Conservation (phyloP, 64 coral and sea anemone species). For the Stichodactyla mertensii region DNA sequence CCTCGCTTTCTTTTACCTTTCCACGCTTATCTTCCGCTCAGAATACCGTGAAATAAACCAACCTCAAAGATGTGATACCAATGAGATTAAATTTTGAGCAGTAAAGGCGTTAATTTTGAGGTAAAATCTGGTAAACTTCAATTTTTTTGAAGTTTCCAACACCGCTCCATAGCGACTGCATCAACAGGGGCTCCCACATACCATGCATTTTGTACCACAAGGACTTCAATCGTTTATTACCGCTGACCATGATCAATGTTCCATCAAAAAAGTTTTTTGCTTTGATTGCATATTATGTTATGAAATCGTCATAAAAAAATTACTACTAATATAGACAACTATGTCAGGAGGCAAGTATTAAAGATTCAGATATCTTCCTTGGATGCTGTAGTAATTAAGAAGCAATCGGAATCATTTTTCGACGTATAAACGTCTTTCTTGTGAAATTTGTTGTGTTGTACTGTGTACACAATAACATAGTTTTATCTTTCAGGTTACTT, state of each 20-base stretch:
- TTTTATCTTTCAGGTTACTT: background rate
- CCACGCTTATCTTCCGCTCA: background rate
- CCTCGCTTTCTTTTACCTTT: background rate
- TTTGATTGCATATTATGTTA: background rate
- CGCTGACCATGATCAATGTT: background rate
- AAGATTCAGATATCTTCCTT: background rate
- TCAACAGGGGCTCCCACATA: background rate
- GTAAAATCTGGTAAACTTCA: background rate
- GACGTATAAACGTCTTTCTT: too few relatives aligned
- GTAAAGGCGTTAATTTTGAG: background rate
- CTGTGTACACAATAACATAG: background rate
- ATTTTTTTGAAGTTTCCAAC: background rate
- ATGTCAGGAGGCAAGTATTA: background rate
- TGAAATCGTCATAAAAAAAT: background rate
- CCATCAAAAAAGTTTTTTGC: background rate
- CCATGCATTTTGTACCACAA: background rate
- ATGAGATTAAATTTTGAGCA: background rate
- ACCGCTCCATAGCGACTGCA: conserved; percentile 7
- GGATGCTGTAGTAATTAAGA: background rate
- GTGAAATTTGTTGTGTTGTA: background rate
- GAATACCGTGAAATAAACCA: background rate
- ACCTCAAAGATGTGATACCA: background rate
- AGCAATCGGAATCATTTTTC: background rate
- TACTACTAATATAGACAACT: background rate
- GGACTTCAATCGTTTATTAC: background rate